Percentiles rank a stretch among this genome's conserved stretches.
Conservation (phyloP, 37 sponge, comb jelly and placozoan genomes). For the Cladorhizidae sp. region DNA sequence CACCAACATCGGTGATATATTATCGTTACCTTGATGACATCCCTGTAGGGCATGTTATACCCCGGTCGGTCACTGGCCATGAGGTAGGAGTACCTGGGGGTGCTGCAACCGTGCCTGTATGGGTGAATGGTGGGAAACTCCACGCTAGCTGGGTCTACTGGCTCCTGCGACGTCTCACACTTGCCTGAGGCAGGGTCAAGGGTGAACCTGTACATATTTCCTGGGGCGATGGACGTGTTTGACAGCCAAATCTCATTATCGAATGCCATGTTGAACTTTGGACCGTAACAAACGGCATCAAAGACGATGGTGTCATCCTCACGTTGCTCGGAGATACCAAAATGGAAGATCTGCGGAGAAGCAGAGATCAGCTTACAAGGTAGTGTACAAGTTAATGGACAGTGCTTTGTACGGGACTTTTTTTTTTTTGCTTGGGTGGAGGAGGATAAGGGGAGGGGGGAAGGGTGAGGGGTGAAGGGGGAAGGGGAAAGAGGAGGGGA, state of each 20-base stretch:
- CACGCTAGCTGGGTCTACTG: slow-evolving; percentile 70
- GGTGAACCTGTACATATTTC: slow-evolving; percentile 55
- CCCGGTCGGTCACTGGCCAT: slow-evolving; percentile 90
- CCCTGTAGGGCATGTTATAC: slow-evolving; percentile 84
- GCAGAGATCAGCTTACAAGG: too few relatives aligned
- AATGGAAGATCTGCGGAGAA: slow-evolving; percentile 75
- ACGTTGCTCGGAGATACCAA: slow-evolving; percentile 64
- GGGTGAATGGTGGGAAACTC: slow-evolving; percentile 85
- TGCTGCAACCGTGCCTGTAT: slow-evolving; percentile 69
- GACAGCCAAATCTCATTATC: slow-evolving; percentile 50
- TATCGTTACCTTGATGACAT: slow-evolving; percentile 81
- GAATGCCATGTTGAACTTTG: slow-evolving; percentile 80
- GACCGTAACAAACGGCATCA: slow-evolving; percentile 78
- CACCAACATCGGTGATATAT: not conserved
- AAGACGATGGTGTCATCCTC: slow-evolving; percentile 55
- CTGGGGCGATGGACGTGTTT: slow-evolving; percentile 76
- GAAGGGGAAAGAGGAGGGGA: too few relatives aligned
- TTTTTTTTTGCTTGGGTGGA: too few relatives aligned
- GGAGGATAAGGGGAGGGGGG: too few relatives aligned
- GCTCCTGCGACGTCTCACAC: slow-evolving; percentile 28
- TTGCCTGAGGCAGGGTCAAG: slow-evolving; percentile 46
- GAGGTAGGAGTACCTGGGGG: slow-evolving; percentile 75
- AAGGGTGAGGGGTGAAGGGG: too few relatives aligned
- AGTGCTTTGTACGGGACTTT: too few relatives aligned
- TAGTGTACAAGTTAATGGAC: too few relatives aligned